Base-by-base conservation (phyloP, 2,888 invertebrate species). In the Xylota sylvarum region DNA sequence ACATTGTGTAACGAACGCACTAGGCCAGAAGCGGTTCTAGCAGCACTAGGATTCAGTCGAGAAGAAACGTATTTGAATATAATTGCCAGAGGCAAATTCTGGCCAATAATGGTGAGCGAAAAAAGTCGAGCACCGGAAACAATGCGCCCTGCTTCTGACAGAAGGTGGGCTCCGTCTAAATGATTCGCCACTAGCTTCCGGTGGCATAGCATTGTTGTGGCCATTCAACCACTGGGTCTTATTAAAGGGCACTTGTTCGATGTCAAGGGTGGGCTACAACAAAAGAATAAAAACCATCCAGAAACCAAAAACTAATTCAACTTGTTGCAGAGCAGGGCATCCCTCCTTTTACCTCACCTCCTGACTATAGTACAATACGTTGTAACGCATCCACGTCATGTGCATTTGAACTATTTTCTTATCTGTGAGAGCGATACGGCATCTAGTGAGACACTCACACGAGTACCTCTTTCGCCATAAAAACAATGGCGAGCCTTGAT, bases 41-140 rank as follows among this genome's bases (percentile, higher is more conserved):
- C 48, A 17, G n/a, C 46, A n/a, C 23, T 35, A 35, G 48, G 14
- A 35, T 40, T 72, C 62, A 64, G 37, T 37, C 27, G 37, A 56
- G 35, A 48, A 32, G 69, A 74, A 69, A 70, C 27, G 40, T 67
- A 50, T 35, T 35, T 43, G 30, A 46, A 30, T 30, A 52, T 60
- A 74, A 80, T 80, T 81, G 60, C 43, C 65, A 43, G n/a, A 73
- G 73, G 58, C 64, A 50, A 30, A 62, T 70, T 55, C 35, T 27
- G 32, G 50, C 23, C 58, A 50, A 60, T 23, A 56, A 48, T 48
- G n/a, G 7, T 9, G 30, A 58, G 17, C 35, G 30, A 32, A 27
- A n/a, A 14, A 60, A 14, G 7, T 30, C 50, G 19, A 9, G 12
- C 32, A 52, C n/a, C 30, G 60, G 19, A 69, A 55, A 1, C 17